Evolutionary conservation across 2,888 invertebrate species (phyloP).

Genomic region (Chaetoderma sp.): DNA sequence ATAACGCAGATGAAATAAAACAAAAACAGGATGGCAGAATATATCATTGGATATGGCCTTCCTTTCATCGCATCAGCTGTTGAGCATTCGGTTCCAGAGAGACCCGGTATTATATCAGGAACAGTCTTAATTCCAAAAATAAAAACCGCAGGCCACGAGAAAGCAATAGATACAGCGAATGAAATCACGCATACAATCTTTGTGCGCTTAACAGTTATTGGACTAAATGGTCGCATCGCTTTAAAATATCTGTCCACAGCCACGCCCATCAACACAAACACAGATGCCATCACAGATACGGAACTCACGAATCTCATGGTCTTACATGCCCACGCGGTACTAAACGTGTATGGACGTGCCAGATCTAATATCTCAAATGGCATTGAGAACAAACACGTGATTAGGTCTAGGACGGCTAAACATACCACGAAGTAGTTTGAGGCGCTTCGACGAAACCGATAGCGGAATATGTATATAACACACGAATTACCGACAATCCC

Average conservation of each 20-base stretch:
- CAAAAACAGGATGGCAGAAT: constrained; percentile 55
- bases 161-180: constrained; percentile 45
- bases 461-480: constrained; percentile 15
- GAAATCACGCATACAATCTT: constrained; percentile 49
- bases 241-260: constrained; percentile 33
- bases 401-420: constrained; percentile 11
- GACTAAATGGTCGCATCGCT: not conserved
- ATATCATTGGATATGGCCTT: constrained; percentile 54
- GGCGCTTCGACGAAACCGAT: constrained; percentile 11
- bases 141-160: constrained; percentile 55
- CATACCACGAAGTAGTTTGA: constrained; percentile 19
- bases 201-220: constrained; percentile 32
- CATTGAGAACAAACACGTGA: constrained; percentile 16
- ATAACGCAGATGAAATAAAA: constrained; percentile 51
- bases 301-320: constrained; percentile 33
- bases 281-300: constrained; percentile 38
- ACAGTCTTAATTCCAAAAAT: constrained; percentile 52
- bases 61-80: constrained; percentile 53
- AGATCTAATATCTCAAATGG: constrained; percentile 26
- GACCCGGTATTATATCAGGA: constrained; percentile 33
- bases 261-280: constrained; percentile 35
- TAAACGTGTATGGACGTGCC: constrained; percentile 12
- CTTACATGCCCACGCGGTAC: constrained; percentile 13
- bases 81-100: constrained; percentile 52
- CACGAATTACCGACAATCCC: constrained; percentile 20